phyloP scores from a whole-genome alignment of 2,113 vertebrate genomes.

The Grus americana region DNA sequence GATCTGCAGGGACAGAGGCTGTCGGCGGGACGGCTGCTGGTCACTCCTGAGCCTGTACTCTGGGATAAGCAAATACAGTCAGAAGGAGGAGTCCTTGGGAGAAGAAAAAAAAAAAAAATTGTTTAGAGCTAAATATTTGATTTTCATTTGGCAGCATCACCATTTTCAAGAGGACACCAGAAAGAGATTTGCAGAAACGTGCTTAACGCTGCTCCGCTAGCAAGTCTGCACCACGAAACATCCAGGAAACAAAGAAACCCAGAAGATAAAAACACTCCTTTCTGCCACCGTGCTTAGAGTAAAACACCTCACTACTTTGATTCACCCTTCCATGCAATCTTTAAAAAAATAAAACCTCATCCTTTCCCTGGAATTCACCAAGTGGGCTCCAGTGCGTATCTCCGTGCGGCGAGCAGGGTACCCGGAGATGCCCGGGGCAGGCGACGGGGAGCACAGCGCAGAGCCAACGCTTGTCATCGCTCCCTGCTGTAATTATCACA shows the following conservation, averaged over 20 bases:
- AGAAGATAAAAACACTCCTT: background rate
- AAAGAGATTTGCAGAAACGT: background rate
- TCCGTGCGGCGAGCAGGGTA: rapidly evolving
- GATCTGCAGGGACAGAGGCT: background rate
- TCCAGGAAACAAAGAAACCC: background rate
- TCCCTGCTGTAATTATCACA: background rate
- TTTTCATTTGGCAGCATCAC: background rate
- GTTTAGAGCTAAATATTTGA: background rate
- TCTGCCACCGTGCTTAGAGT: background rate
- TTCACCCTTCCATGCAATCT: background rate
- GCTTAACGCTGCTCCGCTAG: background rate
- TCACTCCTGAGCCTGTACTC: rapidly evolving
- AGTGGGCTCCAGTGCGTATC: rapidly evolving
- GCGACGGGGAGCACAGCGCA: background rate
- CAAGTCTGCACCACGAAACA: background rate
- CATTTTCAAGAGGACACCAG: background rate
- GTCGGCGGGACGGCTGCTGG: rapidly evolving
- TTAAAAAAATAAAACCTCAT: rapidly evolving
- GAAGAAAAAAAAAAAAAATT: background rate
- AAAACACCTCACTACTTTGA: background rate
- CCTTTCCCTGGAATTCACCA: background rate
- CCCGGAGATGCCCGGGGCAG: background rate
- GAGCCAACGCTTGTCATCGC: background rate
- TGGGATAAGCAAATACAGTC: background rate
- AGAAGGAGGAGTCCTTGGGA: background rate